Base-by-base conservation (phyloP, 2,797 vertebrate genomes). In the Botia almorhae region DNA sequence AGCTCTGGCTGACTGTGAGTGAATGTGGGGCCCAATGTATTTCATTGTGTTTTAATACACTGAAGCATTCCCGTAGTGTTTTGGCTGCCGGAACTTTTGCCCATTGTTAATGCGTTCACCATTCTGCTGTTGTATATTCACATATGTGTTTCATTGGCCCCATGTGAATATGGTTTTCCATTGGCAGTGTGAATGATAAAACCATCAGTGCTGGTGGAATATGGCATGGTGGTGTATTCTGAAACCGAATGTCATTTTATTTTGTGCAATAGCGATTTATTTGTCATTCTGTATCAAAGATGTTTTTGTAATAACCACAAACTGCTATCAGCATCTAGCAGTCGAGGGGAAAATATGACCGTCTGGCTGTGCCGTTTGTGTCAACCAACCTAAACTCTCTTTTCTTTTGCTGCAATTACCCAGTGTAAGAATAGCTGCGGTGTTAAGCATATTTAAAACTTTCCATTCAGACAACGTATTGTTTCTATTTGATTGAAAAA, bases 21-120 rank as follows among this genome's bases (percentile, higher is more conserved):
- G 68, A 69, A 69, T 8, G 13, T 51, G 65, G 43, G 73, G 73
- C 17, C 13, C 23, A 70, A 71, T 17, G 76, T 82, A 76, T 81
- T 86, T 84, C 74, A 83, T 85, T 69, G 19, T 72, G 70, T 67
- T 85, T 26, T 55, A 51, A 43, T 78, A 65, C 84, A 87, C 87
- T 80, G 69, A 51, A 80, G 56, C 74, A 64, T 36, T 84, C 80
- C 68, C 78, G 7, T 58, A 63, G 74, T 74, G 55, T 82, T 55
- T 69, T 51, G 72, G 70, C 82, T 88, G 48, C 68, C 19, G 65
- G 70, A 77, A 74, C 53, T 85, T 61, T 81, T 84, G 79, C 65
- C 74, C 60, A 50, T 69, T 83, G 80, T 84, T 90, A 89, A 91
- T 91, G 87, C 78, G 58, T 89, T 90, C 83, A 89, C 84, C 90